Evolutionary conservation across 2,797 vertebrate genomes (phyloP).

Genomic region (Cetoscarus ocellatus): DNA sequence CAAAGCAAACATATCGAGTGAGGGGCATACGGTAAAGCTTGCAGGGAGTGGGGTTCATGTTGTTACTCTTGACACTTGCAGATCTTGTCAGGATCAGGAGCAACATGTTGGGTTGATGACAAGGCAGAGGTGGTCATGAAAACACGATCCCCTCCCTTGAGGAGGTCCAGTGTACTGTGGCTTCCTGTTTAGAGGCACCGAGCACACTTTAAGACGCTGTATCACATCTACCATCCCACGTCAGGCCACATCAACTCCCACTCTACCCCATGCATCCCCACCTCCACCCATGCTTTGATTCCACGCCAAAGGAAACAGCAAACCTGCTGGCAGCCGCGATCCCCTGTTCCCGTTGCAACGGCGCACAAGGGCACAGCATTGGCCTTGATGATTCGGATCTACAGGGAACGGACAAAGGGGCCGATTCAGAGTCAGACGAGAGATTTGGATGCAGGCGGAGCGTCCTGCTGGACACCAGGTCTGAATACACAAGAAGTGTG

Average conservation of each 20-base stretch:
- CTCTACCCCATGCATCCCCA: constrained; percentile 73
- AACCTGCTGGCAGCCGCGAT: constrained; percentile 69
- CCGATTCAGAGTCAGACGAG: constrained; percentile 80
- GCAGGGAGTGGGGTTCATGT: constrained; percentile 26
- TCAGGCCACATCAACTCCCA: constrained; percentile 73
- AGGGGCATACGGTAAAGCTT: constrained; percentile 5
- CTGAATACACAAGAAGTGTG: constrained; percentile 62
- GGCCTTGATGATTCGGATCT: constrained; percentile 85
- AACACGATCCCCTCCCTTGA: constrained; percentile 60
- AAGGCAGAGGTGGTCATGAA: constrained; percentile 69
- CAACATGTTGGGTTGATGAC: constrained; percentile 62
- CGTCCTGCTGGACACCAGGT: constrained; percentile 75
- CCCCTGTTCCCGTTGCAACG: constrained; percentile 79
- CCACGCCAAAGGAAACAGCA: constrained; percentile 86
- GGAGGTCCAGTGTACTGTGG: constrained; percentile 48
- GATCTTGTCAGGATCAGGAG: constrained; percentile 73
- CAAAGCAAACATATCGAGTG: constrained; percentile 61
- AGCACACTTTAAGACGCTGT: constrained; percentile 69
- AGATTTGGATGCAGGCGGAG: constrained; percentile 73
- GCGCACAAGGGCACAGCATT: constrained; percentile 69
- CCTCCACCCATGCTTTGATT: constrained; percentile 82
- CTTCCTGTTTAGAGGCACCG: constrained; percentile 69
- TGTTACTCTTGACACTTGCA: constrained; percentile 54
- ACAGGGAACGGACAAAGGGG: constrained; percentile 82
- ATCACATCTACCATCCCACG: constrained; percentile 72